Evolutionary conservation across 1,140 invertebrate genomes (phyloP).

Genomic region (Caenorhabditis tropicalis): DNA sequence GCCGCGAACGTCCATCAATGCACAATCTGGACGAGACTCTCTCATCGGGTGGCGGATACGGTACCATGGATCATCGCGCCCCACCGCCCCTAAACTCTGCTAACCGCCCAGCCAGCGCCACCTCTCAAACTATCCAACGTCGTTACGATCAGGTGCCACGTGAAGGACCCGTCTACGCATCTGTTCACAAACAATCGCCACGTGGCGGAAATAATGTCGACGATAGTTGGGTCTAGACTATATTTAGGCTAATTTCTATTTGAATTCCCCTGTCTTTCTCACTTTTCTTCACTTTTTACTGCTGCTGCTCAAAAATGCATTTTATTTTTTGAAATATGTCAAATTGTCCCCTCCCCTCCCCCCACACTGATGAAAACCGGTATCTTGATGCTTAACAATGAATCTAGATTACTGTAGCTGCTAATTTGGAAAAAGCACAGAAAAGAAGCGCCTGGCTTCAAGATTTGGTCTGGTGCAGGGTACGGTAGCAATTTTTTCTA

Average conservation of each 20-base stretch:
- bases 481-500: too few species aligned
- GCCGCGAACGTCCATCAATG: slow-evolving; percentile 80
- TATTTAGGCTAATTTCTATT: not conserved
- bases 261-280: not conserved
- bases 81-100: not conserved
- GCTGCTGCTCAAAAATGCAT: not conserved
- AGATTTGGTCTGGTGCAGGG: too few species aligned
- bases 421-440: not conserved
- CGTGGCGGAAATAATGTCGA: slow-evolving; percentile 54
- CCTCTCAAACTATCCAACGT: not conserved
- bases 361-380: not conserved
- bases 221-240: slow-evolving; percentile 62
- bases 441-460: not conserved
- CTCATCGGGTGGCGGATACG: slow-evolving; percentile 71
- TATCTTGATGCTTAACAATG: not conserved
- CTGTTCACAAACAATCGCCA: slow-evolving; percentile 59
- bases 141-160: slow-evolving; percentile 50
- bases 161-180: slow-evolving; percentile 63
- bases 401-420: not conserved
- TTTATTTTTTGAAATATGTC: not conserved
- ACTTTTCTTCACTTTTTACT: not conserved
- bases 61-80: slow-evolving; percentile 47
- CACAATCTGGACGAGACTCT: slow-evolving; percentile 77
- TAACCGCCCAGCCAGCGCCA: not conserved
- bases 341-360: not conserved